Conservation (phyloP, 2,888 invertebrate genomes). For the Drosophila nigritarsus region DNA sequence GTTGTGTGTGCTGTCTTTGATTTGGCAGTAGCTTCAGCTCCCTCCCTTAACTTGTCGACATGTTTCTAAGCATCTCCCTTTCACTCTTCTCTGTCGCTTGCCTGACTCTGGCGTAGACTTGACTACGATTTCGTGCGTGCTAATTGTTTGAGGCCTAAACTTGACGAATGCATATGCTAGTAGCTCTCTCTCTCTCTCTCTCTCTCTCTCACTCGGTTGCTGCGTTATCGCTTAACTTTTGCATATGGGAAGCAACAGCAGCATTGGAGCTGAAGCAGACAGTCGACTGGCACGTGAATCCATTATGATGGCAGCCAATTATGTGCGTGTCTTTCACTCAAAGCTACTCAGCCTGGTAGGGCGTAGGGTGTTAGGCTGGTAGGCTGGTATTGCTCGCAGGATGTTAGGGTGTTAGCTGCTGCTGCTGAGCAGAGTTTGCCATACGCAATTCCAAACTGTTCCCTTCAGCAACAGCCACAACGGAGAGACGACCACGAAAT, state of each 20-base stretch:
- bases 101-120: conserved; percentile 41
- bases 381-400: neutral
- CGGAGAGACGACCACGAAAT: conserved; percentile 57
- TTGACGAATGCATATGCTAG: conserved; percentile 44
- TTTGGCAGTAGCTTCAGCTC: conserved; percentile 38
- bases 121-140: conserved; percentile 57
- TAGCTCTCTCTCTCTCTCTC: neutral
- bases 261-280: conserved; percentile 37
- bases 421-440: neutral
- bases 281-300: conserved; percentile 68
- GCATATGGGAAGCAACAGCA: conserved; percentile 43
- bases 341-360: conserved; percentile 10
- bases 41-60: neutral
- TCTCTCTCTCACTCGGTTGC: neutral
- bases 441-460: conserved; percentile 50
- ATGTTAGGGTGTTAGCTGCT: neutral
- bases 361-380: neutral
- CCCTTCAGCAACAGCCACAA: conserved; percentile 25
- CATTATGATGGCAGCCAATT: conserved; percentile 78
- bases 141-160: conserved; percentile 67
- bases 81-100: conserved; percentile 4
- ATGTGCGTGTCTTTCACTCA: conserved; percentile 72
- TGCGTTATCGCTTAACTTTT: conserved; percentile 57
- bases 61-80: conserved; percentile 20
- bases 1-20: conserved; percentile 60